A percentile compares a stretch with the other conserved stretches of the same genome.
phyloP scores from a whole-genome alignment of 2,113 vertebrate genomes.

The Osmerus mordax region DNA sequence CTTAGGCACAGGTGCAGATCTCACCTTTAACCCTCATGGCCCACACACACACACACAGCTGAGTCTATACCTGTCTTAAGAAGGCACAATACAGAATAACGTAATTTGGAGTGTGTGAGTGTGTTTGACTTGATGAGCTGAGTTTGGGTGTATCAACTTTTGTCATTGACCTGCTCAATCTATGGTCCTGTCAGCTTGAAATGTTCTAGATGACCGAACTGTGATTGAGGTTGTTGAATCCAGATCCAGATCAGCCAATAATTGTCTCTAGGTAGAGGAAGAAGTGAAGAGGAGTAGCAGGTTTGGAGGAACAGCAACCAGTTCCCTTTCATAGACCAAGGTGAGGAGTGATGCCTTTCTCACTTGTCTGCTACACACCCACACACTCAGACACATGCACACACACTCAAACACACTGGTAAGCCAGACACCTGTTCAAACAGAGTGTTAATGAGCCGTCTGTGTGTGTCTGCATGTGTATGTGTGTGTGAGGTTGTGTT shows the following conservation, averaged over 20 bases:
- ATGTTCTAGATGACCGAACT: neutral
- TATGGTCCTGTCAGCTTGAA: too few relatives aligned
- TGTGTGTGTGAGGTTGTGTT: conserved; percentile 31
- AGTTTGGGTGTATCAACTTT: too few relatives aligned
- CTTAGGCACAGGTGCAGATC: conserved; percentile 65
- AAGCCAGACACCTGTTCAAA: conserved; percentile 72
- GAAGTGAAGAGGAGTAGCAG: neutral
- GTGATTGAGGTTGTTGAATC: neutral
- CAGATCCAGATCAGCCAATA: too few relatives aligned
- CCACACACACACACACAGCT: conserved; percentile 9
- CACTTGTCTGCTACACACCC: conserved; percentile 16
- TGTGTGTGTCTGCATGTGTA: conserved; percentile 46
- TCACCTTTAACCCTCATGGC: conserved; percentile 65
- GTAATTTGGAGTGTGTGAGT: neutral
- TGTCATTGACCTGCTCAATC: too few relatives aligned
- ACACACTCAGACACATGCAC: conserved; percentile 10
- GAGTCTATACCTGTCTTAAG: neutral
- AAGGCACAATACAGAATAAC: neutral
- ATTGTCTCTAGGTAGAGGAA: neutral
- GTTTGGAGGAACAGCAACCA: conserved; percentile 17
- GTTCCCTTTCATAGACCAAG: conserved; percentile 27
- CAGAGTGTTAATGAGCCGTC: conserved; percentile 63
- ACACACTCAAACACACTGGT: conserved; percentile 32
- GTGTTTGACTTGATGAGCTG: neutral
- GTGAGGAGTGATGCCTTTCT: conserved; percentile 45